Conservation (phyloP, 2,113 vertebrate genomes). For the Mesembrinibis cayennensis region DNA sequence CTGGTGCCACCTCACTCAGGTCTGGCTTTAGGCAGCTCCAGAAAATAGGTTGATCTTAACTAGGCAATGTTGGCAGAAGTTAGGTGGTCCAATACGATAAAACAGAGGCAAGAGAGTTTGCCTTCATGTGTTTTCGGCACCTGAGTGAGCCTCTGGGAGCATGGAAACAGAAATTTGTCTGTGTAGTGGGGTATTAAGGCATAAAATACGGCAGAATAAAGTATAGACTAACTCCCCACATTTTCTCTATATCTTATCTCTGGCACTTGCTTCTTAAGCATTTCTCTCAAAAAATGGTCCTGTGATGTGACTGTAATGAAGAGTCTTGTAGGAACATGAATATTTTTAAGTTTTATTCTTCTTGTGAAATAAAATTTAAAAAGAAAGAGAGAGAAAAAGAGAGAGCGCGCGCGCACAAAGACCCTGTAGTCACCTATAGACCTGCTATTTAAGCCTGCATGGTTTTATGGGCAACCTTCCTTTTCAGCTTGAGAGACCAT, state of each 20-base stretch:
- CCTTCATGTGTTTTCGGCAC: background rate
- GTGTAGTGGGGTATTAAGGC: background rate
- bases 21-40: background rate
- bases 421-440: no score
- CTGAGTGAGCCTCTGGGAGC: background rate
- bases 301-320: background rate
- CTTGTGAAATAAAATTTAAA: background rate
- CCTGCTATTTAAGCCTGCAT: background rate
- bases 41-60: background rate
- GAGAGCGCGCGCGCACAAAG: background rate
- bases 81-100: background rate
- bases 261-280: background rate
- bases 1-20: background rate
- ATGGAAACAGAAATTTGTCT: background rate
- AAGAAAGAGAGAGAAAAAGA: background rate
- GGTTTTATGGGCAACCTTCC: background rate
- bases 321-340: background rate
- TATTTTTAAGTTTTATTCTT: background rate
- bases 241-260: background rate
- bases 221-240: rapidly evolving
- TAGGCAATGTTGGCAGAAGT: rapidly evolving
- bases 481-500: background rate
- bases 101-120: background rate
- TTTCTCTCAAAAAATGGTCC: background rate
- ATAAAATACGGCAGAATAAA: background rate